Conservation (phyloP, 1,140 invertebrate genomes). For the Drosophila kanapiae region DNA sequence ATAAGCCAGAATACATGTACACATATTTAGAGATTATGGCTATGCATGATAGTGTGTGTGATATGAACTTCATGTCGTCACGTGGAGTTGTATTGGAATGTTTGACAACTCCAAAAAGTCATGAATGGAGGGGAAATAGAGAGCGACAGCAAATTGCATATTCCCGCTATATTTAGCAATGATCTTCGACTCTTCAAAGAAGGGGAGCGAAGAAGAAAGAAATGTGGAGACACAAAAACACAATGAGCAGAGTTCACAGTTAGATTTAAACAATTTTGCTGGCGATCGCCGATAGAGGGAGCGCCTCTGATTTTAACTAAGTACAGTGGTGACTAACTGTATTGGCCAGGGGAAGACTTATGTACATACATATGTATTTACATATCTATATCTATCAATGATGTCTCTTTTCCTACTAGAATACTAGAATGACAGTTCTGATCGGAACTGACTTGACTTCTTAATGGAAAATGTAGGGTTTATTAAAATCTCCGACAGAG, state of each 20-base stretch:
- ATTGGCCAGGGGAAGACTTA: no score
- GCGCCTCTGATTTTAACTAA: neutral
- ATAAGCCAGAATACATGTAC: conserved; percentile 41
- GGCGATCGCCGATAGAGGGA: conserved; percentile 2
- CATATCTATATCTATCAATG: no score
- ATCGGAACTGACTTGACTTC: neutral
- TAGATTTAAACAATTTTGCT: conserved; percentile 1
- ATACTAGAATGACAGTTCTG: neutral
- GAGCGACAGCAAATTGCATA: conserved; percentile 22
- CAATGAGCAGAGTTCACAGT: conserved; percentile 23
- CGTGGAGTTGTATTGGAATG: conserved; percentile 45
- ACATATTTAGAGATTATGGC: conserved; percentile 2
- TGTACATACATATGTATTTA: no score
- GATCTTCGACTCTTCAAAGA: conserved; percentile 22
- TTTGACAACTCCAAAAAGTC: conserved; percentile 28
- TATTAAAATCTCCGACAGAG: neutral
- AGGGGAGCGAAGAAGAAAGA: neutral
- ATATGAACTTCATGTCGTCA: conserved; percentile 66
- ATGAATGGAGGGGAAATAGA: conserved; percentile 2
- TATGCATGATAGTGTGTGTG: conserved; percentile 16
- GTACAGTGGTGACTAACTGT: neutral
- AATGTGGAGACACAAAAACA: conserved; percentile 12
- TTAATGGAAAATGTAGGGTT: neutral
- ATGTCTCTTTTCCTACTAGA: neutral
- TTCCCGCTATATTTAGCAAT: conserved; percentile 48